These are phyloP conservation scores for Drosophila mauritiana DNA, from an alignment of 1,140 invertebrate genomes.

Conservation along the genomic window DNA sequence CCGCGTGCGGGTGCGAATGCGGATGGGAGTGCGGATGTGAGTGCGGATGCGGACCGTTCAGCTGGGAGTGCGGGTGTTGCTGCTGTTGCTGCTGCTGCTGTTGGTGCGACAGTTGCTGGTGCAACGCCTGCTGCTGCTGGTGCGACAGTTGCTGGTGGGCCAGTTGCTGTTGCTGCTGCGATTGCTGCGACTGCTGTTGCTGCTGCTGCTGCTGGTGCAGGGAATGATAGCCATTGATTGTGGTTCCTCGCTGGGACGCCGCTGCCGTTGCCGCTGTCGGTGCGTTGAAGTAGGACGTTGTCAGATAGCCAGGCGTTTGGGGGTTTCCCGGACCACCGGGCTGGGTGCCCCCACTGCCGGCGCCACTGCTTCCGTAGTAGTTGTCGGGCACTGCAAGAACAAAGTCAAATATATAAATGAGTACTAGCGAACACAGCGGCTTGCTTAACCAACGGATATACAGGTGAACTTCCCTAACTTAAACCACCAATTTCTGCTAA, in stretches of 20 bases:
- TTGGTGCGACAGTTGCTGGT: slow-evolving; percentile 76
- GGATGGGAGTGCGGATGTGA: slow-evolving; percentile 82
- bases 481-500: neutral
- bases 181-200: slow-evolving; percentile 67
- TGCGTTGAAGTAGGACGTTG: slow-evolving; percentile 81
- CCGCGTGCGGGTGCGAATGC: slow-evolving; percentile 40
- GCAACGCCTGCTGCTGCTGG: slow-evolving; percentile 74
- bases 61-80: slow-evolving; percentile 52
- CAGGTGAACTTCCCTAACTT: neutral
- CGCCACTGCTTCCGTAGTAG: slow-evolving; percentile 71
- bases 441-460: neutral
- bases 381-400: slow-evolving; percentile 74
- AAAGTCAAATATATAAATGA: neutral
- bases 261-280: slow-evolving; percentile 74
- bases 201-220: slow-evolving; percentile 79
- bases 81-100: slow-evolving; percentile 59
- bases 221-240: slow-evolving; percentile 77
- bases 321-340: slow-evolving; percentile 43
- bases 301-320: slow-evolving; percentile 62
- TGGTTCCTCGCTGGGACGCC: slow-evolving; percentile 60
- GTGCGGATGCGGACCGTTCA: slow-evolving; percentile 76
- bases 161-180: slow-evolving; percentile 61
- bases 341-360: slow-evolving; percentile 56
- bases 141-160: slow-evolving; percentile 83
- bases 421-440: neutral